phyloP scores from a whole-genome alignment of 2,113 vertebrate species.

The Ceuthmochares aereus region DNA sequence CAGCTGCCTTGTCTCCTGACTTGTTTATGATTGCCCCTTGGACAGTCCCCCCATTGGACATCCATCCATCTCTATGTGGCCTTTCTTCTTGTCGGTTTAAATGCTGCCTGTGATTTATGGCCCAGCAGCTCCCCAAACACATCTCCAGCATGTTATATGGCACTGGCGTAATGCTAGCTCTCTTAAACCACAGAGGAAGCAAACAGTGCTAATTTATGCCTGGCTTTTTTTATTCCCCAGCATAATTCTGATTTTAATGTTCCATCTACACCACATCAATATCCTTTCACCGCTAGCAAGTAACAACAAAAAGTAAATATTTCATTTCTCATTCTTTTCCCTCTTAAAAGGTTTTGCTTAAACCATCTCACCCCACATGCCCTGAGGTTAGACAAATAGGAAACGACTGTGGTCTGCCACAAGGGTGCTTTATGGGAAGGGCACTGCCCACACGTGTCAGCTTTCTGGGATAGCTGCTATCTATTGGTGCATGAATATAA shows the following conservation, averaged over 20 bases:
- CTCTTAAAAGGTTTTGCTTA: not conserved
- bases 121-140: not conserved
- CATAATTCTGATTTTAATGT: conserved; percentile 59
- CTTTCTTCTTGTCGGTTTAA: conserved; percentile 22
- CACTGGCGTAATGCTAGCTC: not conserved
- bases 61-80: conserved; percentile 37
- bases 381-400: conserved; percentile 36
- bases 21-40: not conserved
- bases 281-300: not conserved
- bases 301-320: conserved; percentile 42
- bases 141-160: not conserved
- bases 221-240: not conserved
- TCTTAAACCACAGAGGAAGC: not conserved
- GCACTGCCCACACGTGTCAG: conserved; percentile 3
- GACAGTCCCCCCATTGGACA: not conserved
- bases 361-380: not conserved
- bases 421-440: conserved; percentile 13
- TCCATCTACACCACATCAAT: conserved; percentile 27
- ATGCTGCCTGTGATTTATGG: conserved; percentile 49
- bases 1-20: not conserved
- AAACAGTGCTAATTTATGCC: conserved; percentile 49
- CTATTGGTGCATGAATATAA: conserved; percentile 41
- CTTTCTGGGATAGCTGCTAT: conserved; percentile 40
- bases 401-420: conserved; percentile 24
- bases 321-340: conserved; percentile 11